Conservation (phyloP, 2,797 vertebrate genomes). For the Mergus octosetaceus region DNA sequence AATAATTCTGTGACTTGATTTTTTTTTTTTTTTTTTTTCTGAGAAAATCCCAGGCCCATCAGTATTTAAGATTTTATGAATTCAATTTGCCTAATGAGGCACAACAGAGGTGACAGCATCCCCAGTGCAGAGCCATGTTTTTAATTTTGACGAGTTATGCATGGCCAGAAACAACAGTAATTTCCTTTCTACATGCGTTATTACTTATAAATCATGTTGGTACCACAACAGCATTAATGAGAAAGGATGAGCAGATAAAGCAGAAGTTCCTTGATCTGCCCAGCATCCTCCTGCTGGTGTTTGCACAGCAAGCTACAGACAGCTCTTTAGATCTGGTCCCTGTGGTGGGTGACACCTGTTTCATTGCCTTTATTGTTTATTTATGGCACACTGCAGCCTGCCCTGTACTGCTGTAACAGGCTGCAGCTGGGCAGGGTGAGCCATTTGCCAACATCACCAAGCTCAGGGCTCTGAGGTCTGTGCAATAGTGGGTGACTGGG, state of each 20-base stretch:
- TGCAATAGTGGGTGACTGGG: background rate
- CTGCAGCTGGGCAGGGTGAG: background rate
- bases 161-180: constrained; percentile 63
- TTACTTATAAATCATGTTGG: constrained; percentile 64
- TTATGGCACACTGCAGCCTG: background rate
- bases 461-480: background rate
- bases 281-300: background rate
- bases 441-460: no score
- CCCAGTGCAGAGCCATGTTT: constrained; percentile 46
- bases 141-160: constrained; percentile 75
- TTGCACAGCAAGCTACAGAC: background rate
- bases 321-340: background rate
- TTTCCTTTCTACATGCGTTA: constrained; percentile 66
- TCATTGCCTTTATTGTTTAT: background rate
- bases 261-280: background rate
- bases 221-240: constrained; percentile 8
- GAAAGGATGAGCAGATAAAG: constrained; percentile 15
- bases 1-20: constrained; percentile 22
- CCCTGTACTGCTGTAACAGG: background rate
- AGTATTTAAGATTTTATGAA: constrained; percentile 68
- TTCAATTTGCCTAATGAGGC: constrained; percentile 63
- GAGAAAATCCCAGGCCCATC: background rate
- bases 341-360: accelerated
- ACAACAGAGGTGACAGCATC: constrained; percentile 62
- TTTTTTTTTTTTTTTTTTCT: background rate